Evolutionary conservation across 2,888 invertebrate genomes (phyloP), one percentile per base, ranked within the genome.

Genomic region (Leptinotarsa tumamoca): DNA sequence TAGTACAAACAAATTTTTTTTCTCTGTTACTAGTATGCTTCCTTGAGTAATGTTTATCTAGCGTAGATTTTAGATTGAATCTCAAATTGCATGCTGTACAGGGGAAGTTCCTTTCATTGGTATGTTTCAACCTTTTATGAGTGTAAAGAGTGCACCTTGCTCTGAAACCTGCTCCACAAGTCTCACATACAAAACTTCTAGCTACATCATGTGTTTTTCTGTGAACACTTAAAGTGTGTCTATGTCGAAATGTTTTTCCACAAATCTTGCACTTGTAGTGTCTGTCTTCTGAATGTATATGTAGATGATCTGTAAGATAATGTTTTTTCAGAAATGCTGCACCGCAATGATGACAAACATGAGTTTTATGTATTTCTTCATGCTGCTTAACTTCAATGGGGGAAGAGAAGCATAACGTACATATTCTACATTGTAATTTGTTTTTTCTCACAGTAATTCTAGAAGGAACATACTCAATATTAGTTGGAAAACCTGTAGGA

Each of bases 121-220:
- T 77, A 72, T 85, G 85, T 27, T 84, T 77, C 49, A 85, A 72
- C 17, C 78, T 75, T 4, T 78, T 80, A 69, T 85, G 85, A 2
- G 84, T 85, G 69, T 81, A 82, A 58, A 85, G 74, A 21, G 85
- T 84, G 23, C 82, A 80, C 67, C 78, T 81, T 67, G 83, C 83
- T 33, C 83, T 85, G 70, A 85, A 85, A 43, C 80, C 79, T 49
- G 82, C 78, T 3, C 85, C 85, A 68, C 85, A 85, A 3, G 79
- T 70, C 71, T 85, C 85, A 56, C 85, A 85, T 27, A 84, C 78
- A 56, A 80, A 82, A 67, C 81, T 76, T 56, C 82, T 80, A 1
- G 84, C 83, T 78, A 84, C 78, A 15, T 83, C 83, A 72, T 85
- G 85, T 4, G 83, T 79, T 56, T 80, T 80, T 75, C 81, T 82